A percentile compares a stretch with the other conserved stretches of the same genome.
Conservation (phyloP, 2,888 invertebrate genomes). For the Laothoe populi region DNA sequence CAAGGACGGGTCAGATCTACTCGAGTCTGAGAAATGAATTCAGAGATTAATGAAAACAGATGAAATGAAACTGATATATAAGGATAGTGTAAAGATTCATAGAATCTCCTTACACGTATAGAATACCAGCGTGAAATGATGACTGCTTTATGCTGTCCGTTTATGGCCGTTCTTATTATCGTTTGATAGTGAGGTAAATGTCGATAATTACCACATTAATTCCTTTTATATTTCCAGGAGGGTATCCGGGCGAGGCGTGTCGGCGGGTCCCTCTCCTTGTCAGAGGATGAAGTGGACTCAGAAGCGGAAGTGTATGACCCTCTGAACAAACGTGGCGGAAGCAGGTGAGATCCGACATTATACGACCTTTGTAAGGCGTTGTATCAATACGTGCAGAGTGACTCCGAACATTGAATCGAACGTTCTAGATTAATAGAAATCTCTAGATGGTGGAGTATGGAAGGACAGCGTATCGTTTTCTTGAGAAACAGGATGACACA, state of each 20-base stretch:
- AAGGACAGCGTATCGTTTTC: background rate
- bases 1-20: no score
- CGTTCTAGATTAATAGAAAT: background rate
- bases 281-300: conserved; percentile 93
- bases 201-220: background rate
- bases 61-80: no score
- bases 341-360: conserved; percentile 76
- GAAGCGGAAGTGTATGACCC: conserved; percentile 83
- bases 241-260: conserved; percentile 86
- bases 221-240: conserved; percentile 64
- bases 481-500: background rate
- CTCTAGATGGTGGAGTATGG: background rate
- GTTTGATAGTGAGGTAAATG: background rate
- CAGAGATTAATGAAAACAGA: no score
- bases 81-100: background rate
- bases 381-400: conserved; percentile 58
- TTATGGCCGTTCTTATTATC: background rate
- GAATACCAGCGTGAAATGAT: background rate
- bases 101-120: background rate
- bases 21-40: no score
- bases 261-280: conserved; percentile 91
- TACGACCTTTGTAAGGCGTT: conserved; percentile 80
- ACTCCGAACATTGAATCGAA: conserved; percentile 35
- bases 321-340: conserved; percentile 71
- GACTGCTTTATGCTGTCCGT: background rate